Percentiles rank a stretch among this genome's conserved stretches.
phyloP scores from a whole-genome alignment of 2,888 invertebrate species.

The Byasa hedistus region DNA sequence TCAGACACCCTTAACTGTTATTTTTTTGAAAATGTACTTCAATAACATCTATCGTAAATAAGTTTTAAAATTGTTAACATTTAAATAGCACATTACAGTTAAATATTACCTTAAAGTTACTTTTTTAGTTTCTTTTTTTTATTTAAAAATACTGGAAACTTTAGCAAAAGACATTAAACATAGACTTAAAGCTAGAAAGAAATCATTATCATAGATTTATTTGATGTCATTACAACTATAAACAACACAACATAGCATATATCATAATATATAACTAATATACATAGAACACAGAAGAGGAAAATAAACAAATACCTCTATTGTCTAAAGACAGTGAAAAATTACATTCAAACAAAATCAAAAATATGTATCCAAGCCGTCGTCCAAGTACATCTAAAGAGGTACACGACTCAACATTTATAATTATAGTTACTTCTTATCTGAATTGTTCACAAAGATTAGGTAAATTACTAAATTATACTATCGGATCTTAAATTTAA shows the following conservation, averaged over 20 bases:
- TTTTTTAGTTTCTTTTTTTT: too few species aligned
- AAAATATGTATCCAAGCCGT: constrained; percentile 36
- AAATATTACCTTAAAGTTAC: too few species aligned
- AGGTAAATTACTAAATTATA: neutral
- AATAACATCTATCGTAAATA: too few species aligned
- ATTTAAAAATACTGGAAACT: too few species aligned
- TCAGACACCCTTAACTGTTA: too few species aligned
- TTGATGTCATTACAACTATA: neutral
- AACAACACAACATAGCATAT: neutral
- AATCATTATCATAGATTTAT: neutral
- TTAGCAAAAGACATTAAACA: too few species aligned
- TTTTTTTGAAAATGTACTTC: too few species aligned
- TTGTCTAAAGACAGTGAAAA: constrained; percentile 1
- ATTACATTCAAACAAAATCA: constrained; percentile 18
- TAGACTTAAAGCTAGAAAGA: too few species aligned
- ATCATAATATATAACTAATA: neutral
- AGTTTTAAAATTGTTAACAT: too few species aligned
- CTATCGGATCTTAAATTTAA: neutral
- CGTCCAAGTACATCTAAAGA: constrained; percentile 36
- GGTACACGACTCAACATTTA: constrained; percentile 12
- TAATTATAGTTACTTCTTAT: neutral
- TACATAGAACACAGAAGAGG: neutral
- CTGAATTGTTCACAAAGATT: neutral
- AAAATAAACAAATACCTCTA: neutral
- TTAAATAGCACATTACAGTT: too few species aligned